Evolutionary conservation across 2,797 vertebrate genomes (phyloP).

Genomic region (Oreochromis grahami): DNA sequence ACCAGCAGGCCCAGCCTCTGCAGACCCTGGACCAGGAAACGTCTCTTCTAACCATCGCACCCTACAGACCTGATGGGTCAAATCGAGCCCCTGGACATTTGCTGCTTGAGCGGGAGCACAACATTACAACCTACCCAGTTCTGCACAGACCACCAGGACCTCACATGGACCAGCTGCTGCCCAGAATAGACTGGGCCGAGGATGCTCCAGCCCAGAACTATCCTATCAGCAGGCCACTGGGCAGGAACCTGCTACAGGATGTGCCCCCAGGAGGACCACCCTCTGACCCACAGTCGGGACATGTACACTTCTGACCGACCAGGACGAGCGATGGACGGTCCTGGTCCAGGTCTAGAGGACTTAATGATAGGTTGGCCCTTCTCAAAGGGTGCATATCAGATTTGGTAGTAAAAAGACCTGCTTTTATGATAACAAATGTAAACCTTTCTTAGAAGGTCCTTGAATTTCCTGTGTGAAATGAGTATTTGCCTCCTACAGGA

Average conservation of each 20-base stretch:
- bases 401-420: background rate
- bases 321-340: rapidly evolving
- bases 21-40: constrained; percentile 20
- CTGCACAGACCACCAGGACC: constrained; percentile 17
- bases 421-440: background rate
- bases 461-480: background rate
- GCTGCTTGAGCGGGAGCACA: constrained; percentile 20
- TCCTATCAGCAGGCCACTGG: constrained; percentile 5
- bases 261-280: background rate
- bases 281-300: constrained; percentile 16
- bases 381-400: background rate
- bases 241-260: constrained; percentile 25
- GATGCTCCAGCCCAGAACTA: constrained; percentile 38
- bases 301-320: constrained; percentile 29
- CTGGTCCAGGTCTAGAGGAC: background rate
- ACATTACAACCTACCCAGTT: constrained; percentile 8
- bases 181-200: constrained; percentile 32
- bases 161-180: constrained; percentile 47
- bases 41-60: background rate
- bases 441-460: background rate
- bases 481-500: background rate
- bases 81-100: background rate
- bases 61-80: constrained; percentile 18
- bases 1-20: constrained; percentile 21
- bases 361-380: background rate